Percentiles rank a stretch among this genome's conserved stretches.
Conservation (phyloP, 2,113 vertebrate genomes). For the Cottus gobio region DNA sequence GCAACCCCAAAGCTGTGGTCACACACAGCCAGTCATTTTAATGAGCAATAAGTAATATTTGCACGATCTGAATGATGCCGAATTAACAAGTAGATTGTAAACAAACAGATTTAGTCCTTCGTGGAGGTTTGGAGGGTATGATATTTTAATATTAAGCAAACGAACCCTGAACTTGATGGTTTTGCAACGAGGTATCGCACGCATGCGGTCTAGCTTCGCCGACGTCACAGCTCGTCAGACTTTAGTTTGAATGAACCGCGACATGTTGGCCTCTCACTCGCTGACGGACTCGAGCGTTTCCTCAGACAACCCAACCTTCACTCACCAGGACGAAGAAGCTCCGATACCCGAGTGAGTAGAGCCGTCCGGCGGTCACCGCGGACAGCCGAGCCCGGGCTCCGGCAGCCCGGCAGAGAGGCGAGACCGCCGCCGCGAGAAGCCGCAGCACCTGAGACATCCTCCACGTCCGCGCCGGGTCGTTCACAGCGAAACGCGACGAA, state of each 20-base stretch:
- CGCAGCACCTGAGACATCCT: constrained; percentile 76
- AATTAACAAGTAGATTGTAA: neutral
- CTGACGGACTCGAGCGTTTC: neutral
- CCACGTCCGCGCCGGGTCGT: neutral
- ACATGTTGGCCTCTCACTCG: neutral
- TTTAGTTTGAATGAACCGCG: neutral
- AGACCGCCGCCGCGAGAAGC: constrained; percentile 70
- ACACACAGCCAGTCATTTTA: too few relatives aligned
- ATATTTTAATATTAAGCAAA: neutral
- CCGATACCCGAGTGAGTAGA: constrained; percentile 25
- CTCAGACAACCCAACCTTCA: too few relatives aligned
- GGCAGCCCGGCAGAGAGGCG: constrained; percentile 53
- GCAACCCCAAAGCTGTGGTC: too few relatives aligned
- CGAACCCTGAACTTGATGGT: rapidly evolving
- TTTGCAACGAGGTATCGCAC: neutral
- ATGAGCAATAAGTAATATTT: neutral
- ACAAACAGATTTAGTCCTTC: rapidly evolving
- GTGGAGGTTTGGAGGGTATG: rapidly evolving
- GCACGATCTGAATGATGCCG: neutral
- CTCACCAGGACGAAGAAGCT: constrained; percentile 50
- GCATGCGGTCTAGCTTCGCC: neutral
- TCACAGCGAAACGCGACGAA: neutral
- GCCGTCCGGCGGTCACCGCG: constrained; percentile 17
- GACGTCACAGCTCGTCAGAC: rapidly evolving
- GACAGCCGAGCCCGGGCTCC: constrained; percentile 53